phyloP scores from a whole-genome alignment of 2,797 vertebrate species.

The Girardinus metallicus region DNA sequence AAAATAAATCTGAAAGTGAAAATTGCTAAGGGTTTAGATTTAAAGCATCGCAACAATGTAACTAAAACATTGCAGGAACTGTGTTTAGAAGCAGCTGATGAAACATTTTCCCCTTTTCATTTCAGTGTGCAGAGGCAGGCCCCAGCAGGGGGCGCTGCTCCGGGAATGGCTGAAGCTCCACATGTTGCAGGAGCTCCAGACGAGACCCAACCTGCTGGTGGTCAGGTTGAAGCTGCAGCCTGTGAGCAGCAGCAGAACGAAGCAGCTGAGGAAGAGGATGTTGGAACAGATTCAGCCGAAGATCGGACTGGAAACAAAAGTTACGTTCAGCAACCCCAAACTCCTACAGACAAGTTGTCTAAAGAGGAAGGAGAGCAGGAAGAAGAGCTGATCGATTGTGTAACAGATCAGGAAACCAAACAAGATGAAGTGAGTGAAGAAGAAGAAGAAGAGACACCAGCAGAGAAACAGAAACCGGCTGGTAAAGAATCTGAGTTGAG shows the following conservation, averaged over 20 bases:
- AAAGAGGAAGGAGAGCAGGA: constrained; percentile 39
- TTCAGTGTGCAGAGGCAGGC: constrained; percentile 26
- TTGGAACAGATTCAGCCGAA: constrained; percentile 45
- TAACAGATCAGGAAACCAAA: constrained; percentile 29
- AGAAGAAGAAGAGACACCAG: constrained; percentile 3
- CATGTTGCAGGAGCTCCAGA: constrained; percentile 20
- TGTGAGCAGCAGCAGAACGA: not conserved
- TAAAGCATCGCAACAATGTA: not conserved
- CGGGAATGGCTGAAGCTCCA: not conserved
- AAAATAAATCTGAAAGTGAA: not conserved
- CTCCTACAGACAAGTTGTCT: not conserved
- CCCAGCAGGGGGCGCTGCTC: constrained; percentile 18
- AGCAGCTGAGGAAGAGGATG: not conserved
- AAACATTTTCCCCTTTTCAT: not conserved
- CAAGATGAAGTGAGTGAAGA: not conserved
- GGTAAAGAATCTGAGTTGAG: constrained; percentile 7
- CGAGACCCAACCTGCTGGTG: not conserved
- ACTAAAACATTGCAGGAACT: not conserved
- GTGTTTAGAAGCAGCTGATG: not conserved
- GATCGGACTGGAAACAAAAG: constrained; percentile 31
- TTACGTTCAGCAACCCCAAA: not conserved
- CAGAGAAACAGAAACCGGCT: constrained; percentile 1
- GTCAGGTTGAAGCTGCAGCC: not conserved
- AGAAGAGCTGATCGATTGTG: constrained; percentile 44
- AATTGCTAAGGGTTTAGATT: not conserved